A percentile compares a stretch with the other conserved stretches of the same genome.
Evolutionary conservation across 2,797 vertebrate genomes (phyloP).

Genomic region (Alcedo atthis): DNA sequence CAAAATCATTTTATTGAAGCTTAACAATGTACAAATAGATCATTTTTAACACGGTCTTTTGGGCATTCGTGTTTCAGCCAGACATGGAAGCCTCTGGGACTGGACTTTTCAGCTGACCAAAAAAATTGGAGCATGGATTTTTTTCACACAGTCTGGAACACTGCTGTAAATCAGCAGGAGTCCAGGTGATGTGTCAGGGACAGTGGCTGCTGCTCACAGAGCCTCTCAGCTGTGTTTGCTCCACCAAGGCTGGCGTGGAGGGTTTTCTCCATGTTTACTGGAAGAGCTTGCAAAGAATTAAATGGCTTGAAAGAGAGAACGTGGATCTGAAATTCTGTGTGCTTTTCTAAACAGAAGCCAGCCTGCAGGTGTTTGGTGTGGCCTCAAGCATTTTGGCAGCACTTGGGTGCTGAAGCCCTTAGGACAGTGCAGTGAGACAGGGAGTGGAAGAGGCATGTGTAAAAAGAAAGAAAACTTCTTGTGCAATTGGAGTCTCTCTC

Average conservation of each 20-base stretch:
- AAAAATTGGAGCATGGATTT: neutral
- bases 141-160: neutral
- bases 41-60: neutral
- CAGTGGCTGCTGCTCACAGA: neutral
- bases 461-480: neutral
- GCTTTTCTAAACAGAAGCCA: neutral
- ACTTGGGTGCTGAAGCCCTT: neutral
- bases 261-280: neutral
- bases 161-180: neutral
- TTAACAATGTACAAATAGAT: neutral
- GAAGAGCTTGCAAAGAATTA: neutral
- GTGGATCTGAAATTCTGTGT: neutral
- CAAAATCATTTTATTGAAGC: neutral
- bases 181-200: neutral
- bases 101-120: neutral
- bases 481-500: neutral
- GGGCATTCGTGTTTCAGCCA: neutral
- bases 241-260: neutral
- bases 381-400: neutral
- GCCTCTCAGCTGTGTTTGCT: neutral
- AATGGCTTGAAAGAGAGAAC: neutral
- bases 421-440: neutral
- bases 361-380: neutral
- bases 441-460: too few relatives aligned
- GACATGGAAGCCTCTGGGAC: neutral